Conservation (phyloP, 2,797 vertebrate genomes). For the Gambusia yucatana region DNA sequence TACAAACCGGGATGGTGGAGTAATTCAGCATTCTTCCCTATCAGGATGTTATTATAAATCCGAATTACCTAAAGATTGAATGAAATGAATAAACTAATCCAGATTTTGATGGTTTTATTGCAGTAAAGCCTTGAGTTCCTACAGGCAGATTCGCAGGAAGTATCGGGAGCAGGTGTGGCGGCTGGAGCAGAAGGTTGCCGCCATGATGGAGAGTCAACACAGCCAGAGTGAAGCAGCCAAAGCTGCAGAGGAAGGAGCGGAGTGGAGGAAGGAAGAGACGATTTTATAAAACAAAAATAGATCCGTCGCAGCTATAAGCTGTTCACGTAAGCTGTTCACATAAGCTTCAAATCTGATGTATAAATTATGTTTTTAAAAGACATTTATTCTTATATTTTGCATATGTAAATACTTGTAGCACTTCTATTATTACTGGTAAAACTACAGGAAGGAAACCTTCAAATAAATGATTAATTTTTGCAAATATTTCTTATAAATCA, state of each 20-base stretch:
- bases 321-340: neutral
- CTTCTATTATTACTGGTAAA: neutral
- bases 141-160: slow-evolving; percentile 85
- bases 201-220: slow-evolving; percentile 80
- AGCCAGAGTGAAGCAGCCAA: slow-evolving; percentile 68
- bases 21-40: too few species aligned
- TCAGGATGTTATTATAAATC: too few species aligned
- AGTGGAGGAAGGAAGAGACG: slow-evolving; percentile 81
- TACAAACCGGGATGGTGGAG: too few species aligned
- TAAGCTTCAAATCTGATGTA: slow-evolving; percentile 7
- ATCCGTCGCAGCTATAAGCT: neutral
- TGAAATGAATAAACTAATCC: neutral
- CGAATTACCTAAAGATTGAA: too few species aligned
- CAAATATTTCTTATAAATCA: neutral
- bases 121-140: slow-evolving; percentile 86
- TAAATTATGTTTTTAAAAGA: neutral
- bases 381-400: neutral
- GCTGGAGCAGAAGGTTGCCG: slow-evolving; percentile 83
- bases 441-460: neutral
- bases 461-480: neutral
- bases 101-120: neutral
- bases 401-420: neutral
- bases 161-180: slow-evolving; percentile 86
- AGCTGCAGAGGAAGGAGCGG: slow-evolving; percentile 64
- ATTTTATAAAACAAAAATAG: slow-evolving; percentile 68